phyloP scores from a whole-genome alignment of 2,888 invertebrate species.

The Erebia ligea region DNA sequence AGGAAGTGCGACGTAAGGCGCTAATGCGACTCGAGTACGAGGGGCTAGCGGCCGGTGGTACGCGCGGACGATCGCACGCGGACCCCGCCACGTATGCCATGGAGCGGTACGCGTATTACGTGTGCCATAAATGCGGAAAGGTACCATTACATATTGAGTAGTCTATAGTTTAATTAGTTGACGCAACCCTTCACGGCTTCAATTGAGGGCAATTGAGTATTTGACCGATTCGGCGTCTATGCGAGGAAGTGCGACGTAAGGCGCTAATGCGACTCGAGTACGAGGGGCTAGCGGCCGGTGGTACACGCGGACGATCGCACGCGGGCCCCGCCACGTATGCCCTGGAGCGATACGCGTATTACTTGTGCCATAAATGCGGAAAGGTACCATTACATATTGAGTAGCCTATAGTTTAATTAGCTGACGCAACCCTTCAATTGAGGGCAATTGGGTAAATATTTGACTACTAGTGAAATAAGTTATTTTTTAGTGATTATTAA shows the following conservation, averaged over 20 bases:
- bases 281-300: slow-evolving; percentile 92
- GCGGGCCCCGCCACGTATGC: slow-evolving; percentile 94
- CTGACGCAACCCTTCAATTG: too few species aligned
- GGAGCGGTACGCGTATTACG: slow-evolving; percentile 99
- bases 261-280: slow-evolving; percentile 98
- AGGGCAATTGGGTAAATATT: too few species aligned
- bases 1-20: slow-evolving; percentile 96
- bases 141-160: slow-evolving; percentile 54
- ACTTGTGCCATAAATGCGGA: slow-evolving; percentile 97
- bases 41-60: slow-evolving; percentile 89
- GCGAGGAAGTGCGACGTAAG: slow-evolving; percentile 95
- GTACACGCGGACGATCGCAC: slow-evolving; percentile 87
- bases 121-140: slow-evolving; percentile 97
- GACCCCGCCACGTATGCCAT: slow-evolving; percentile 96
- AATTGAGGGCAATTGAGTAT: too few species aligned
- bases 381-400: slow-evolving; percentile 77
- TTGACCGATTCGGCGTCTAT: slow-evolving; percentile 92
- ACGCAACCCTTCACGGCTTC: too few species aligned
- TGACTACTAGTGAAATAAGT: too few species aligned
- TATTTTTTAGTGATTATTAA: too few species aligned
- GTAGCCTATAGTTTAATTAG: slow-evolving; percentile 36
- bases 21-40: slow-evolving; percentile 98
- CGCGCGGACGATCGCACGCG: slow-evolving; percentile 88
- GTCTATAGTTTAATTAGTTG: slow-evolving; percentile 31
- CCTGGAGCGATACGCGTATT: slow-evolving; percentile 99